Percentiles rank a stretch among this genome's conserved stretches.
Conservation (phyloP, 2,888 invertebrate genomes). For the Patella ulyssiponensis region DNA sequence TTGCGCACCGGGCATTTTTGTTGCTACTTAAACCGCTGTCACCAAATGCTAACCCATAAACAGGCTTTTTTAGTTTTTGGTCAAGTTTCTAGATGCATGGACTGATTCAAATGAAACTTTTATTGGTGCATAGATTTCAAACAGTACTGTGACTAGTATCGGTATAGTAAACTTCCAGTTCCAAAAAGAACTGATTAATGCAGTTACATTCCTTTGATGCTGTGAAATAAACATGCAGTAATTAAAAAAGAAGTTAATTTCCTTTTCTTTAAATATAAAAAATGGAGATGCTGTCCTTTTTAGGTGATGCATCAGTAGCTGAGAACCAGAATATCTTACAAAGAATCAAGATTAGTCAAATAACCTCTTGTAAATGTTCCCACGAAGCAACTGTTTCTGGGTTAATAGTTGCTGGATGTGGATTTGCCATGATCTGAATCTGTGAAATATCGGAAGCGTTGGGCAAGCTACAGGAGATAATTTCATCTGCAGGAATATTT, state of each 20-base stretch:
- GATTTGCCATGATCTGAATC: conserved; percentile 8
- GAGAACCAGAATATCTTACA: background rate
- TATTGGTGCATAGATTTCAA: no score
- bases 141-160: no score
- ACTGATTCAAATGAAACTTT: no score
- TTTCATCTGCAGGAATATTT: no score
- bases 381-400: conserved; percentile 61
- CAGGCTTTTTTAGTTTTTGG: no score
- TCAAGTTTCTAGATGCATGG: no score
- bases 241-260: background rate
- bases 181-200: background rate
- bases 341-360: background rate
- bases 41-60: no score
- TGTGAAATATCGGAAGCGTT: background rate
- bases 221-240: background rate
- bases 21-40: no score
- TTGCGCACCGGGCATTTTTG: no score
- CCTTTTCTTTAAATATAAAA: background rate
- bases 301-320: no score
- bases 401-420: conserved; percentile 49
- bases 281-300: background rate
- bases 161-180: background rate
- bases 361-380: conserved; percentile 61
- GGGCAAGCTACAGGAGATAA: background rate
- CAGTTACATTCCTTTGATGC: background rate